Evolutionary conservation across 2,888 invertebrate genomes (phyloP), one percentile per base, ranked within the genome.

Genomic region (Netelia inedita): DNA sequence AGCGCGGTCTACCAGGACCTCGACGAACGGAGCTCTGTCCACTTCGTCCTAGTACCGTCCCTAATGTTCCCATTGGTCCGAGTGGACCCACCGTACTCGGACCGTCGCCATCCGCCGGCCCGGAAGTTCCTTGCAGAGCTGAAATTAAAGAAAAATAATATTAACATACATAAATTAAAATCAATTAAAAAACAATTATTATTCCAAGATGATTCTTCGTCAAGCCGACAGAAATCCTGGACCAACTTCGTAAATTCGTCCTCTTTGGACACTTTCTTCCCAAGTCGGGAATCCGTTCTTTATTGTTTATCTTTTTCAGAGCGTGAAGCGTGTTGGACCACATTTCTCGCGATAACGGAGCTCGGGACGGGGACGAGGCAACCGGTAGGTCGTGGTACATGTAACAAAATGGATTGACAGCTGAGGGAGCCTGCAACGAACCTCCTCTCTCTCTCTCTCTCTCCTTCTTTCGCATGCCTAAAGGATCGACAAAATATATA

Each of bases 1-100:
- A 93, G 1, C 96, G 94, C 0, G 96, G 96, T 82, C 96, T 93
- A 9, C 96, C 96, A 0, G 96, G 96, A 19, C 96, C 96, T 65
- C 96, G 93, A 78, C 96, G 95, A 28, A 92, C 88, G 0, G 91
- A 88, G 11, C 85, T 72, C n/a, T 73, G 46, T 10, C 75, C 83
- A 14, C 90, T 90, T 61, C 92, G 87, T 57, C 88, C 88, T 0
- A 90, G 83, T 1, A 89, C n/a, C 1, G 90, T 74, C 2, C 89
- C 90, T 75, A 88, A 46, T 0, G 90, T 71, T 6, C 90, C 91
- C 8, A 92, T 81, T 0, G 91, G 89, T 3, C 91, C 91, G 21
- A 92, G 2, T 0, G 92, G 92, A 41, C 92, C 91, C 5, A 91
- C 91, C 11, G 90, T 87, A 53, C 91, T 91, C 5, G 92, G 89